Base-by-base conservation (phyloP, 2,888 invertebrate genomes). In the Melinaea menophilus region DNA sequence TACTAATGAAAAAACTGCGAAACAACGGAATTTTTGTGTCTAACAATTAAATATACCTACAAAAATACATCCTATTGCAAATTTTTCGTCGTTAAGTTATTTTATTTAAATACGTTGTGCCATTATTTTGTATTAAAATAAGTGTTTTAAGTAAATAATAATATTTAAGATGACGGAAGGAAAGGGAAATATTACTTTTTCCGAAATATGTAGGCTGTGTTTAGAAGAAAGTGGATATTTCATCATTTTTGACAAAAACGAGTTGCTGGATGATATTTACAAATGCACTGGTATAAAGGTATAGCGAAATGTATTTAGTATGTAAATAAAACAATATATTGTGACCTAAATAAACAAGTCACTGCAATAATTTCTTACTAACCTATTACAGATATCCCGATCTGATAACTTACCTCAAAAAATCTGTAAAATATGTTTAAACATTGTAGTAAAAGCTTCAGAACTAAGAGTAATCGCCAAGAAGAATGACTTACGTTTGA, bases 331-430 rank as follows among this genome's bases (percentile, higher is more conserved):
- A 34, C 34, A 34, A n/a, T 58, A 22, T 7, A 35, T 13, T 41
- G 22, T 34, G 46, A n/a, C 37, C 4, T 35, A 41, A 41, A 2
- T 46, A 11, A n/a, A 7, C 35, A 62, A 41, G 31, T 55, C 55
- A 47, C 45, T 48, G 48, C 46, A 41, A 41, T 63, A 7, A 41
- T 22, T 54, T 37, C 57, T 46, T 31, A 62, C 33, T 54, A 57
- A 48, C 59, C 56, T 55, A 41, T 68, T 68, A 35, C 46, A 71
- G 71, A 63, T 71, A 5, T 60, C 62, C 55, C 11, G 65, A 56
- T 48, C 71, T 48, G 81, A 84, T 55, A 75, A 79, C 51, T 72
- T 87, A 35, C 88, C 88, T 0, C 72, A 72, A 46, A 83, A 79
- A 68, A 79, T 88, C 65, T 88, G 88, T 68, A 51, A 4, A 34